These are phyloP conservation scores for Caerostris darwini DNA, from an alignment of 1,140 invertebrate genomes.

Conservation along the genomic window DNA sequence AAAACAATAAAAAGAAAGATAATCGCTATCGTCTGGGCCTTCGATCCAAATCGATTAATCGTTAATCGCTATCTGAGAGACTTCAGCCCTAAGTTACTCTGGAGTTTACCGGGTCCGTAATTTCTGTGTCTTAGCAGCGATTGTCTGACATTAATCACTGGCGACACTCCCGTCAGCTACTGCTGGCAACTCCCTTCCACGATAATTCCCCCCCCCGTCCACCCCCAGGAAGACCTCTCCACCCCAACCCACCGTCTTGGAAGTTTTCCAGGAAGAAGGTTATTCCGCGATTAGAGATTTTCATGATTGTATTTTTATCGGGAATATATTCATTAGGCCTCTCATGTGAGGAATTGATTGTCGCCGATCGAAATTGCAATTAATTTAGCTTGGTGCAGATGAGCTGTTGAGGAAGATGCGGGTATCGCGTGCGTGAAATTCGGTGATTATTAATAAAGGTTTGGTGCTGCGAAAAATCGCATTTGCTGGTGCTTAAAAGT, in stretches of 20 bases:
- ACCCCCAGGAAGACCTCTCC: not conserved
- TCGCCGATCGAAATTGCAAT: not conserved
- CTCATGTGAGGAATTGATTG: constrained; percentile 10
- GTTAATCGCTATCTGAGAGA: not conserved
- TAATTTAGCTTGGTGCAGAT: not conserved
- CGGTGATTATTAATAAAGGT: no score
- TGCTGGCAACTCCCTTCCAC: not conserved
- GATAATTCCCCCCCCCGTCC: not conserved
- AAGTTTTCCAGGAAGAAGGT: constrained; percentile 42
- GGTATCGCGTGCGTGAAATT: not conserved
- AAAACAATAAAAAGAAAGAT: not conserved
- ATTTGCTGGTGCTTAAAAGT: no score
- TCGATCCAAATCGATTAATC: constrained; percentile 27
- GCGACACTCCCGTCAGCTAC: constrained; percentile 61
- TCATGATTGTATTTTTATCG: constrained; percentile 48
- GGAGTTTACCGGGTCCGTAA: not conserved
- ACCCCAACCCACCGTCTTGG: constrained; percentile 1
- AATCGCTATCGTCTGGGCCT: not conserved
- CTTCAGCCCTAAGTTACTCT: not conserved
- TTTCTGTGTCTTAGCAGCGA: constrained; percentile 12
- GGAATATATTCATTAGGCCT: constrained; percentile 47
- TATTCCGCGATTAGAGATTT: constrained; percentile 57
- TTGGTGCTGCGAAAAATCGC: no score
- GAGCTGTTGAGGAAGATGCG: not conserved
- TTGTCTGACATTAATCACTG: constrained; percentile 65